Evolutionary conservation across 2,888 invertebrate genomes (phyloP).

Genomic region (Troilus luridus): DNA sequence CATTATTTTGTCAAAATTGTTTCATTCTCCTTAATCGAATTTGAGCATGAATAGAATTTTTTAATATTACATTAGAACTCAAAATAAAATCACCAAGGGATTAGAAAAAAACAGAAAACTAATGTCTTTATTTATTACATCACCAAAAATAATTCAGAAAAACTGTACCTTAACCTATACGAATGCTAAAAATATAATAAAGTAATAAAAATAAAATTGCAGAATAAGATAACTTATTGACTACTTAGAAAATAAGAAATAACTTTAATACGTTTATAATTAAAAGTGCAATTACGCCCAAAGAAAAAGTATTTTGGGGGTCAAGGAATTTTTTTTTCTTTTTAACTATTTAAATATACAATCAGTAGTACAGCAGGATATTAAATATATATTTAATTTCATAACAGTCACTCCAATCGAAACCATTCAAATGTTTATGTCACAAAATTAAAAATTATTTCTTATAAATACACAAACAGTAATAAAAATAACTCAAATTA

Average conservation of each 20-base stretch:
- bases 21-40: not conserved
- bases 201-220: not conserved
- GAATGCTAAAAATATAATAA: not conserved
- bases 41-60: not conserved
- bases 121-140: conserved; percentile 3
- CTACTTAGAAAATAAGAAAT: not conserved
- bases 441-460: not conserved
- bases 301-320: not conserved
- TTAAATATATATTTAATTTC: not conserved
- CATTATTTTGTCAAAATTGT: not conserved
- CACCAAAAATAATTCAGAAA: not conserved
- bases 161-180: not conserved
- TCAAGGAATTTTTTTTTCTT: not conserved
- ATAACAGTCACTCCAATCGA: no score
- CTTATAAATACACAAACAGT: not conserved
- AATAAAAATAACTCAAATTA: not conserved
- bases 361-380: not conserved
- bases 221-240: not conserved
- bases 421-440: no score
- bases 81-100: not conserved
- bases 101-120: not conserved
- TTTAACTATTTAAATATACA: not conserved
- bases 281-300: not conserved
- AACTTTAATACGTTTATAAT: not conserved
- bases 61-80: not conserved